Conservation (phyloP, 2,888 invertebrate species). For the Pedicia rivosa region DNA sequence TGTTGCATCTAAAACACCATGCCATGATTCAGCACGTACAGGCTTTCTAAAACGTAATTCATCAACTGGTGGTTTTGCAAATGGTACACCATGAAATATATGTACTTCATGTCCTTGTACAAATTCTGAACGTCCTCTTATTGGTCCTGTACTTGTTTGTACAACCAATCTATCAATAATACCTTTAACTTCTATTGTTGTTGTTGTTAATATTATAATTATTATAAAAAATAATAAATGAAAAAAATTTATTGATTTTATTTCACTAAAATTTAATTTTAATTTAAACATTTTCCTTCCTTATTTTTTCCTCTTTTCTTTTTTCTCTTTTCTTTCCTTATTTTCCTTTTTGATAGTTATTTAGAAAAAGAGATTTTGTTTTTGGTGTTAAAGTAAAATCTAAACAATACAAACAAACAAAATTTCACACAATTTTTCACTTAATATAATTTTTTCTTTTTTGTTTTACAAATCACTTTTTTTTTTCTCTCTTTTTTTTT, state of each 20-base stretch:
- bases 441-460: background rate
- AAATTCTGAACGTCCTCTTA: constrained; percentile 64
- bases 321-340: background rate
- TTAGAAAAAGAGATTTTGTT: too few relatives aligned
- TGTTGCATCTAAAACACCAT: constrained; percentile 67
- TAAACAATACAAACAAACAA: too few relatives aligned
- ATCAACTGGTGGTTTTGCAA: constrained; percentile 78
- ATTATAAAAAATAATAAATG: constrained; percentile 3
- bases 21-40: constrained; percentile 75
- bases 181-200: constrained; percentile 17
- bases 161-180: constrained; percentile 59
- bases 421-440: too few relatives aligned
- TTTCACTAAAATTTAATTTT: background rate
- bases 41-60: constrained; percentile 74
- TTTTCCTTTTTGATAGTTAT: too few relatives aligned
- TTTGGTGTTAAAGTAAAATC: too few relatives aligned
- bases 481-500: background rate
- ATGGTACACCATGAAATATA: constrained; percentile 78
- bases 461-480: background rate
- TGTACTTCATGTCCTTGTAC: constrained; percentile 75
- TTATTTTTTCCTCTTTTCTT: background rate
- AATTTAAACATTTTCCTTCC: background rate
- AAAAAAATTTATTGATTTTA: constrained; percentile 1
- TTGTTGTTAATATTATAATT: constrained; percentile 1
- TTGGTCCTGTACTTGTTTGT: constrained; percentile 65